A percentile compares a stretch with the other conserved stretches of the same genome.
Evolutionary conservation across 1,140 invertebrate genomes (phyloP).

Genomic region (Anastrepha ludens): DNA sequence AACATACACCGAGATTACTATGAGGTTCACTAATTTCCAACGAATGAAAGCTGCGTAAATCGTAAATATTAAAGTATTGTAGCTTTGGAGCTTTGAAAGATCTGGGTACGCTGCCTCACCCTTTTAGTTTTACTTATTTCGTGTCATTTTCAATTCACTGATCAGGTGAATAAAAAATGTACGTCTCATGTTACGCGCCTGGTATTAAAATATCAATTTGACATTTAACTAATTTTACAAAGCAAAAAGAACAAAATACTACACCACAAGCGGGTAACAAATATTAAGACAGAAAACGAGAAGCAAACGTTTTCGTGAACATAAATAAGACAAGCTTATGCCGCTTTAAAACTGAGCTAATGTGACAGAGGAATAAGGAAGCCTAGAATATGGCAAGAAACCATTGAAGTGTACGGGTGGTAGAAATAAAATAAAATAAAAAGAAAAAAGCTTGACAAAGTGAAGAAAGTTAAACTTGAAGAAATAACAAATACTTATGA

Average conservation of each 20-base stretch:
- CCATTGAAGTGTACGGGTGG: slow-evolving; percentile 22
- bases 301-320: neutral
- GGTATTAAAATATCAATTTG: slow-evolving; percentile 51
- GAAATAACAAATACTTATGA: slow-evolving; percentile 27
- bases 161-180: slow-evolving; percentile 36
- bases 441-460: neutral
- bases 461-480: neutral
- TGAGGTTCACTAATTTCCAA: no score
- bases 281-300: slow-evolving; percentile 26
- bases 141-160: slow-evolving; percentile 39
- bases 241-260: neutral
- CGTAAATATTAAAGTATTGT: no score
- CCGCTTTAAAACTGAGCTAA: neutral
- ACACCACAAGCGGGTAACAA: neutral
- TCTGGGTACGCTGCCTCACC: neutral
- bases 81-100: no score
- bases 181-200: neutral
- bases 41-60: no score
- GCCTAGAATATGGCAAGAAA: neutral
- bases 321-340: slow-evolving; percentile 10
- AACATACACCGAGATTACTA: no score
- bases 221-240: slow-evolving; percentile 35
- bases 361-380: neutral
- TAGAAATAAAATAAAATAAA: neutral
- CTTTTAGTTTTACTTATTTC: neutral